Base-by-base conservation (phyloP, 2,888 invertebrate species). In the Tinea pellionella region DNA sequence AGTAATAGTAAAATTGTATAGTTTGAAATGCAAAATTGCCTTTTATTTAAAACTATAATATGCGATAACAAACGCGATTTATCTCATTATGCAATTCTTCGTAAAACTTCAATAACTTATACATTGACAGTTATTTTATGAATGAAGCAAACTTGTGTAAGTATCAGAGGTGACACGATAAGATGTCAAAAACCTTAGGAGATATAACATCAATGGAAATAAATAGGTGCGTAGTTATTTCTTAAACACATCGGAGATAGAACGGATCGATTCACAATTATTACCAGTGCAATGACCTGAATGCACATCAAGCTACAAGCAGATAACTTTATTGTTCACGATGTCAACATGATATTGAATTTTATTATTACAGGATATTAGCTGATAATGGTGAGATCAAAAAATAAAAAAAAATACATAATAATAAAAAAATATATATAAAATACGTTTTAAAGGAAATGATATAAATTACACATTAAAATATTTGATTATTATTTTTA, bases 231-330 rank as follows among this genome's bases (percentile, higher is more conserved):
- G 6, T 47, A 47, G 2, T 13, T 15, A n/a, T 16, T 15, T 47
- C 47, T n/a, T 47, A 15, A n/a, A 47, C 47, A 4, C 47, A 15
- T 47, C 15, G 16, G 13, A 47, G 47, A 47, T 37, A 47, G 47
- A 18, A 15, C 18, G 47, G 18, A 47, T 55, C 24, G n/a, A 55
- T 55, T 29, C 55, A 55, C 29, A 24, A 55, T 24, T 55, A 29
- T 55, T 55, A 13, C 55, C 24, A 29, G 55, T 55, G 12, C 55
- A 55, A 19, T 55, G 55, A 55, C 55, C 55, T 16, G 55, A 24
- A 19, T 24, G 55, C 55, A 55, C 55, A 55, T 55, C 24, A n/a
- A 55, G 24, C 55, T 16, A 37, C 9, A 9, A 47, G 24, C 6
- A 51, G 51, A 51, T 51, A 51, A 13, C 15, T 16, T 51, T 55